Base-by-base conservation (phyloP, 2,797 vertebrate genomes). In the Enteromius afrohamiltoni region DNA sequence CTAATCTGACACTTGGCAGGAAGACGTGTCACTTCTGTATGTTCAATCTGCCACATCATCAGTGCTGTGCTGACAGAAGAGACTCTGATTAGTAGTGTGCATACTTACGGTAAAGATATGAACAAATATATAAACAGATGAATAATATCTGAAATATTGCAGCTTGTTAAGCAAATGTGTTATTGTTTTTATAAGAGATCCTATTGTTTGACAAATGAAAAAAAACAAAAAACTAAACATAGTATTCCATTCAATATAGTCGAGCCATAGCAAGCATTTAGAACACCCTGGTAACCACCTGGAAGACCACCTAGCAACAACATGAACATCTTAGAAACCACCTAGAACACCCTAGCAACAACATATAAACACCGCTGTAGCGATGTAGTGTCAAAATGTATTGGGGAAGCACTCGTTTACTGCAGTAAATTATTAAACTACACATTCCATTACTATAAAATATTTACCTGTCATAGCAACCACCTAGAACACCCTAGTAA, bases 11-110 rank as follows among this genome's bases (percentile, higher is more conserved):
- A 51, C 37, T 76, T 71, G 79, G 68, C 60, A 74, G 21, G 26
- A 49, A 26, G 34, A 69, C 11, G 21, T 58, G 51, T 71, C n/a
- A 55, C 45, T 70, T 74, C 40, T 80, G 21, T 60, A 37, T 73
- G 49, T 86, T 82, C 51, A 81, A 77, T 70, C 73, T 81, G 60
- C 58, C 49, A 47, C 42, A 74, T 53, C 58, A 75, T 3, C 5
- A 60, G 62, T 9, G 1, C 6, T 37, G 45, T 40, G 70, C 69
- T 42, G 23, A 71, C 68, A 45, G 53, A 47, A 55, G 13, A 80
- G 10, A 13, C 31, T 34, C 53, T 64, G 34, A 58, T 80, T 23
- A 17, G 47, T n/a, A 70, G 26, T 31, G 53, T 68, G 71, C 34
- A 81, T 16, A 80, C 37, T 69, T 26, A 3, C 23, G 3, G 23